Evolutionary conservation across 2,888 invertebrate genomes (phyloP).

Genomic region (Ectemnius lituratus): DNA sequence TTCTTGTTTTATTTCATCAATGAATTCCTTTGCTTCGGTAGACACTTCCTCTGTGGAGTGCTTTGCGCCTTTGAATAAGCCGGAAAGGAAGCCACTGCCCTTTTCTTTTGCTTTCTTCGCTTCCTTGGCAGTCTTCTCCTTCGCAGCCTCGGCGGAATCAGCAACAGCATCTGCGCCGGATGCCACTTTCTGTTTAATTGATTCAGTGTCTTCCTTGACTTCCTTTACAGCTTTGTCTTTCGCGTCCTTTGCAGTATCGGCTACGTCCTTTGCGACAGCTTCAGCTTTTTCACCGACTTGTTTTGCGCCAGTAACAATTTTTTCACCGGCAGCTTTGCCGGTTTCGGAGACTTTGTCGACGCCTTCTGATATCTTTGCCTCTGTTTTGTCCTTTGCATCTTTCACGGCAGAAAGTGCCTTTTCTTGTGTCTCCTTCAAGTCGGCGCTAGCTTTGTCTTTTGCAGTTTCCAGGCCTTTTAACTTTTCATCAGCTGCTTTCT

Average conservation of each 20-base stretch:
- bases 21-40: constrained; percentile 61
- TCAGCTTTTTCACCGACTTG: constrained; percentile 64
- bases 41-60: constrained; percentile 51
- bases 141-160: constrained; percentile 31
- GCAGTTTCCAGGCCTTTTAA: constrained; percentile 32
- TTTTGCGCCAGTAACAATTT: constrained; percentile 57
- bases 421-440: constrained; percentile 23
- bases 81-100: constrained; percentile 60
- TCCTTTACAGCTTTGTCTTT: constrained; percentile 7
- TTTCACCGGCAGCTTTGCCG: constrained; percentile 49
- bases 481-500: constrained; percentile 36
- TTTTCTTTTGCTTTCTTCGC: constrained; percentile 55
- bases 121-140: constrained; percentile 41
- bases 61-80: constrained; percentile 65
- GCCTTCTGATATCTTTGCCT: constrained; percentile 34
- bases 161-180: constrained; percentile 18
- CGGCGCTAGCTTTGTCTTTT: constrained; percentile 27
- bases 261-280: constrained; percentile 67
- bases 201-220: constrained; percentile 24
- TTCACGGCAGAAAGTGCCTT: constrained; percentile 35
- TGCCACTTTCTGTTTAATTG: constrained; percentile 42
- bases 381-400: constrained; percentile 41
- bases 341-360: constrained; percentile 1
- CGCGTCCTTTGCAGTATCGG: constrained; percentile 35
- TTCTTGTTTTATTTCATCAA: constrained; percentile 64